Percentiles rank a stretch among this genome's conserved stretches.
phyloP scores from a whole-genome alignment of 2,113 vertebrate species.

The Geococcyx californianus region DNA sequence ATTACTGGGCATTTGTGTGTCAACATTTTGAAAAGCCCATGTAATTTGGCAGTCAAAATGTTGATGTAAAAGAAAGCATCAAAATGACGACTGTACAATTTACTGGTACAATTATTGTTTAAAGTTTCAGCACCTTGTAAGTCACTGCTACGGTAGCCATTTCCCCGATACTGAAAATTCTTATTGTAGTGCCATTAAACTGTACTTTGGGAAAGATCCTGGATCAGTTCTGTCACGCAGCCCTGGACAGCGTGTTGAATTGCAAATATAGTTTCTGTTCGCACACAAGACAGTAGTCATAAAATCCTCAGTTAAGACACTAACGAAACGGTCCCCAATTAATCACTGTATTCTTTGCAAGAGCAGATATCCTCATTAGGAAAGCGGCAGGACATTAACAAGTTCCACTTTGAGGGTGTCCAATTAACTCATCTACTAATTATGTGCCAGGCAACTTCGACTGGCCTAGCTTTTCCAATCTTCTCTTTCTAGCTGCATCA shows the following conservation, averaged over 20 bases:
- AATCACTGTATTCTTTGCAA: conserved; percentile 19
- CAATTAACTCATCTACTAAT: conserved; percentile 48
- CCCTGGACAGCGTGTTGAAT: background rate
- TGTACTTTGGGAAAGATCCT: background rate
- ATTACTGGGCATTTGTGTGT: background rate
- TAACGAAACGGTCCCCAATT: conserved; percentile 24
- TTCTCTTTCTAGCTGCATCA: background rate
- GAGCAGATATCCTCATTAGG: conserved; percentile 48
- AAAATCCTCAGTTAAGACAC: conserved; percentile 34
- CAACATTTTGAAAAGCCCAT: background rate
- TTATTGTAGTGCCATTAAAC: background rate
- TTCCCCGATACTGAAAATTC: background rate
- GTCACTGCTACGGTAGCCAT: background rate
- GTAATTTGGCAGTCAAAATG: background rate
- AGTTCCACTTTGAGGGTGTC: background rate
- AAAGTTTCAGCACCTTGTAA: background rate
- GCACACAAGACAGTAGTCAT: background rate
- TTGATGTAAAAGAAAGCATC: background rate
- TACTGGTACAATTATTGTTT: background rate
- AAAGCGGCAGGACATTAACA: conserved; percentile 6
- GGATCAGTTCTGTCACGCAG: background rate
- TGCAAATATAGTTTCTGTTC: conserved; percentile 1
- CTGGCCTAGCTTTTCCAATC: background rate
- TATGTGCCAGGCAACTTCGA: background rate
- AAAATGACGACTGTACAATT: background rate